These are phyloP conservation scores for Agrotis segetum DNA, from an alignment of 2,888 invertebrate species.

Conservation along the genomic window DNA sequence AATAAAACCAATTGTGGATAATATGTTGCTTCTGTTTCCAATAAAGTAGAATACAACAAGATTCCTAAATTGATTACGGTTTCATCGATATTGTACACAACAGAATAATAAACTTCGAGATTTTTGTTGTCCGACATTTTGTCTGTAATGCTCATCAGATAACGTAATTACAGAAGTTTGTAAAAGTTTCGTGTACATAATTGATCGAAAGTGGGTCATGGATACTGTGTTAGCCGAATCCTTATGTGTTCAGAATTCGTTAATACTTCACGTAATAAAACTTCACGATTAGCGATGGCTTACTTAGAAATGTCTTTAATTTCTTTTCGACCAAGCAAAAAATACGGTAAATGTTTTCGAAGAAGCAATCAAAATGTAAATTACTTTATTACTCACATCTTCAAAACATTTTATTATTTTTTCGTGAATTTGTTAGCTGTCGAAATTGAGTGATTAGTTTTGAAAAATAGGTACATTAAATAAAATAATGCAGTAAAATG, in stretches of 20 bases:
- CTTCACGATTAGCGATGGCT: slow-evolving; percentile 37
- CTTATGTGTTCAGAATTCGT: slow-evolving; percentile 62
- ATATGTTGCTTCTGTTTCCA: slow-evolving; percentile 3
- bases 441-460: not conserved
- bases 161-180: slow-evolving; percentile 62
- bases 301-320: slow-evolving; percentile 32
- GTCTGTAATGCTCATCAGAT: slow-evolving; percentile 50
- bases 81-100: slow-evolving; percentile 28
- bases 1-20: slow-evolving; percentile 8
- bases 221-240: slow-evolving; percentile 43
- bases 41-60: slow-evolving; percentile 13
- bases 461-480: not conserved
- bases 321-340: slow-evolving; percentile 1
- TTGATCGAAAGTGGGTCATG: slow-evolving; percentile 57
- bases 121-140: slow-evolving; percentile 43
- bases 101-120: slow-evolving; percentile 37
- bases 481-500: not conserved
- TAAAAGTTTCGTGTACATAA: slow-evolving; percentile 54
- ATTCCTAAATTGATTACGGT: slow-evolving; percentile 37
- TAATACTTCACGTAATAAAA: slow-evolving; percentile 52
- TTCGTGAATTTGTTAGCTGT: not conserved
- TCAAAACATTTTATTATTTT: slow-evolving; percentile 11
- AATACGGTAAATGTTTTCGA: not conserved
- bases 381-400: not conserved
- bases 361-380: slow-evolving; percentile 10